A percentile compares a stretch with the other conserved stretches of the same genome.
These are phyloP conservation scores for Polylopha cassiicola DNA, from an alignment of 2,888 invertebrate species.

Conservation along the genomic window DNA sequence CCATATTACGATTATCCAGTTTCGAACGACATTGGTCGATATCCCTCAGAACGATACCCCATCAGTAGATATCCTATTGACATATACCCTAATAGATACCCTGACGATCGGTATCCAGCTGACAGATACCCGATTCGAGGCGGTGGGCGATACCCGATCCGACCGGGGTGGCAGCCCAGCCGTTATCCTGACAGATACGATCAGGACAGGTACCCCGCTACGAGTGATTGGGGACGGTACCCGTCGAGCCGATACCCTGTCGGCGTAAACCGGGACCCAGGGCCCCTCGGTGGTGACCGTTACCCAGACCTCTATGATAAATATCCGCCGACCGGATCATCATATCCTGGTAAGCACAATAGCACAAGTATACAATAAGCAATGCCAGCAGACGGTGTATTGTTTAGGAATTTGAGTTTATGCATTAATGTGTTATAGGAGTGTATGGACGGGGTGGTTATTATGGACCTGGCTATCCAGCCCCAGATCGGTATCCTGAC, in stretches of 20 bases:
- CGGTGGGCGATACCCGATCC: constrained; percentile 46
- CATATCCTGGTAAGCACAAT: constrained; percentile 67
- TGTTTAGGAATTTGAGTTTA: neutral
- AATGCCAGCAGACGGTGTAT: neutral
- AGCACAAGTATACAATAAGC: constrained; percentile 12
- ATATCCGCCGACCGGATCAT: constrained; percentile 77
- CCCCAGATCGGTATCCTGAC: constrained; percentile 64
- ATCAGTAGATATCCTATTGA: constrained; percentile 61
- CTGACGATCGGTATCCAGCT: constrained; percentile 39
- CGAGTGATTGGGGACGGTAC: constrained; percentile 64
- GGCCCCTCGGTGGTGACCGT: constrained; percentile 70
- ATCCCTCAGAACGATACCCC: constrained; percentile 60
- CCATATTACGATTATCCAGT: constrained; percentile 33
- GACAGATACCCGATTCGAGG: constrained; percentile 42
- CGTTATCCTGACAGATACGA: constrained; percentile 73
- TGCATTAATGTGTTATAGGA: constrained; percentile 32
- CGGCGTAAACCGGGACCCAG: constrained; percentile 68
- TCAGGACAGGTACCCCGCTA: constrained; percentile 59
- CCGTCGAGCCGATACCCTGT: constrained; percentile 66
- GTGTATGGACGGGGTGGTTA: constrained; percentile 65
- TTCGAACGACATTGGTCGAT: constrained; percentile 39
- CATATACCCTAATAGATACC: constrained; percentile 57
- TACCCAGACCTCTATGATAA: constrained; percentile 73
- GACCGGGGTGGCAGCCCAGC: constrained; percentile 47
- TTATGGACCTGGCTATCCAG: constrained; percentile 54